Conservation (phyloP, 1,140 invertebrate species). For the Zaprionus ornatus region DNA sequence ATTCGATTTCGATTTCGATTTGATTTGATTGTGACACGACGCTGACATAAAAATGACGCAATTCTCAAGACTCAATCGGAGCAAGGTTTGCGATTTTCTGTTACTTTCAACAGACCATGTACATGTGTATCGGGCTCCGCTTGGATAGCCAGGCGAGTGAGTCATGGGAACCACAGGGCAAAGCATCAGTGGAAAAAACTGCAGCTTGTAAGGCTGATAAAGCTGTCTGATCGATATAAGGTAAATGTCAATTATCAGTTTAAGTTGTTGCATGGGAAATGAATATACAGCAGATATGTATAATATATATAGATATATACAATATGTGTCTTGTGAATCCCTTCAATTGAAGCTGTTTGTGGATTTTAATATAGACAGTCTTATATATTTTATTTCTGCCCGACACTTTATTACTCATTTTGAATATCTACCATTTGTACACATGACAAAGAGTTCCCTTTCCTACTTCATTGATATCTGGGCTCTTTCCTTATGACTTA, state of each 20-base stretch:
- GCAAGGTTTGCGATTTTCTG: slow-evolving; percentile 38
- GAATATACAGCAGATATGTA: no score
- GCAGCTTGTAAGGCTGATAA: slow-evolving; percentile 1
- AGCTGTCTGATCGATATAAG: not conserved
- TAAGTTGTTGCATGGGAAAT: not conserved
- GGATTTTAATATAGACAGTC: no score
- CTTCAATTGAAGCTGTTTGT: no score
- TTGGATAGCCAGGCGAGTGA: not conserved
- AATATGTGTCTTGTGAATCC: no score
- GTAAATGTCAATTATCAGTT: not conserved
- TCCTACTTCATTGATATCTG: not conserved
- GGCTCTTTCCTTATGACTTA: no score
- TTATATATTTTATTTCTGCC: no score
- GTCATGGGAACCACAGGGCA: slow-evolving; percentile 20
- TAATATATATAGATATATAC: no score
- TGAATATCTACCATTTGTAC: no score
- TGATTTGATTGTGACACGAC: slow-evolving; percentile 77
- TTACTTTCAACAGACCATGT: slow-evolving; percentile 37
- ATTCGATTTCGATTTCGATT: slow-evolving; percentile 21
- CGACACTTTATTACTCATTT: no score
- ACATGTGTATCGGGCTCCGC: not conserved
- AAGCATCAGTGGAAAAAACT: slow-evolving; percentile 8
- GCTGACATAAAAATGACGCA: slow-evolving; percentile 75
- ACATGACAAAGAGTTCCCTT: no score
- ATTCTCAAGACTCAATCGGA: slow-evolving; percentile 44